phyloP scores from a whole-genome alignment of 2,797 vertebrate genomes.

The Morus bassanus region DNA sequence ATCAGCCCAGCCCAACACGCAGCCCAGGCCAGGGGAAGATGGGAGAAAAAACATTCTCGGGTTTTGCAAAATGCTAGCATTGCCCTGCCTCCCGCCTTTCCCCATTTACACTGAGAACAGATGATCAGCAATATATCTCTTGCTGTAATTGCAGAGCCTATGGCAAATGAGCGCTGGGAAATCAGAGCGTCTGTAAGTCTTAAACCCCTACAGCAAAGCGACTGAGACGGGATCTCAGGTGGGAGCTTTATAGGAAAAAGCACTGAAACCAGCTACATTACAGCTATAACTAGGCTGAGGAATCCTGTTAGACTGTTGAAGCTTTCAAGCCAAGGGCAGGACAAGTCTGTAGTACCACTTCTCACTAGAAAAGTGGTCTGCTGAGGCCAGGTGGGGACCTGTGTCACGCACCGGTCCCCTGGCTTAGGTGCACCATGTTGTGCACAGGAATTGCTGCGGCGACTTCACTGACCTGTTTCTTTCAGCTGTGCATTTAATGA shows the following conservation, averaged over 20 bases:
- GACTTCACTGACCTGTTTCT: fast-evolving
- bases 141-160: neutral
- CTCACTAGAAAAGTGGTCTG: neutral
- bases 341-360: fast-evolving
- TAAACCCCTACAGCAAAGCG: neutral
- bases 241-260: neutral
- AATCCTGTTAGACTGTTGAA: fast-evolving
- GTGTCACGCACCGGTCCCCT: fast-evolving
- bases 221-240: neutral
- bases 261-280: fast-evolving
- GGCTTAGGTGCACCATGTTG: fast-evolving
- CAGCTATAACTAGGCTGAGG: neutral
- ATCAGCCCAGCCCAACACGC: neutral
- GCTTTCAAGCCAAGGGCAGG: fast-evolving
- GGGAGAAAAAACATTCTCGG: neutral
- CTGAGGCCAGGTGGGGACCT: fast-evolving
- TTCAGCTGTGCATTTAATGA: neutral
- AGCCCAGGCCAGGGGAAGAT: neutral
- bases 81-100: neutral
- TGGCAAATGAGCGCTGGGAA: neutral
- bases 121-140: fast-evolving
- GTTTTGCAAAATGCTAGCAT: neutral
- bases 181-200: neutral
- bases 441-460: neutral
- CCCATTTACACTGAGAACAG: fast-evolving